Percentiles rank a stretch among this genome's conserved stretches.
phyloP scores from a whole-genome alignment of 2,113 vertebrate species.

The Oryzias curvinotus region DNA sequence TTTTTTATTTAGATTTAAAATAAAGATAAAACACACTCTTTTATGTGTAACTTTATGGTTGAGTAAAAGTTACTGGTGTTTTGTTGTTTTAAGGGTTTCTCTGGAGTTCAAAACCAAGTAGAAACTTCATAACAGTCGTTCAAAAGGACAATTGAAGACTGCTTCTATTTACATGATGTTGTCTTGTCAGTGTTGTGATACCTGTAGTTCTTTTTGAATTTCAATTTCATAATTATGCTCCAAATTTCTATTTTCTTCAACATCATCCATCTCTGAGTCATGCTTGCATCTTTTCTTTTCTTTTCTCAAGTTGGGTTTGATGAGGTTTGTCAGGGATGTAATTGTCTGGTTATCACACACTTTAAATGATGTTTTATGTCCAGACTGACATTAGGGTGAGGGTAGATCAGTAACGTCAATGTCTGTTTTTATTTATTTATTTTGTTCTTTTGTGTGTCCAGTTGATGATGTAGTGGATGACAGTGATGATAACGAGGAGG shows the following conservation, averaged over 20 bases:
- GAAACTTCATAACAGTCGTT: not conserved
- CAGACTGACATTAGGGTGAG: not conserved
- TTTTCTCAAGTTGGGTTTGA: conserved; percentile 11
- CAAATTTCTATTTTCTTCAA: conserved; percentile 10
- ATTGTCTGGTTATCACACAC: conserved; percentile 19
- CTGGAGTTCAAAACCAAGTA: not conserved
- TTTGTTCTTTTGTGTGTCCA: conserved; percentile 62
- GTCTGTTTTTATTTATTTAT: not conserved
- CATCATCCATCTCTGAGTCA: conserved; percentile 36
- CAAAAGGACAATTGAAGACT: conserved; percentile 1
- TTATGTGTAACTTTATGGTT: not conserved
- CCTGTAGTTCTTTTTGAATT: not conserved
- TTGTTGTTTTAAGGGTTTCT: not conserved
- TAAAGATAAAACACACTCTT: not conserved
- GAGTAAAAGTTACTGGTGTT: not conserved
- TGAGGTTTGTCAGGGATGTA: conserved; percentile 5
- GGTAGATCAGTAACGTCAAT: not conserved
- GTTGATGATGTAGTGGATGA: conserved; percentile 98
- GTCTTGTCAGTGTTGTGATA: not conserved
- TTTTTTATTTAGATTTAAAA: conserved; percentile 8
- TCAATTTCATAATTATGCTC: conserved; percentile 16
- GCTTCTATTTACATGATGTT: not conserved
- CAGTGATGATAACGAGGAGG: conserved; percentile 94
- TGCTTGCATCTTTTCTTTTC: conserved; percentile 35
- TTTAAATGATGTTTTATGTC: not conserved